phyloP scores from a whole-genome alignment of 2,888 invertebrate species.

The Erynnis tages region DNA sequence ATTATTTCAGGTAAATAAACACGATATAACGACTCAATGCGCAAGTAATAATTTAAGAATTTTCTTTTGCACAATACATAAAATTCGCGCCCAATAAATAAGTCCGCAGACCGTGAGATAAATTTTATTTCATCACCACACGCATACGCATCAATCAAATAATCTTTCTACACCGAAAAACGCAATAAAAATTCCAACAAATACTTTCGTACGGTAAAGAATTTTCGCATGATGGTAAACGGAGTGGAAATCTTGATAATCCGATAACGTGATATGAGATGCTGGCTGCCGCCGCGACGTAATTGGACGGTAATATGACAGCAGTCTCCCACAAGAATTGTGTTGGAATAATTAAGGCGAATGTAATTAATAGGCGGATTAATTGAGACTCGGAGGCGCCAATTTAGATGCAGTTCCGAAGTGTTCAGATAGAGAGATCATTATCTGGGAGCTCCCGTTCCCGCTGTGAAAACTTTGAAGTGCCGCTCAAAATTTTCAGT shows the following conservation, averaged over 20 bases:
- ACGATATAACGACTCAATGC: too few relatives aligned
- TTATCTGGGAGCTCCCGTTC: too few relatives aligned
- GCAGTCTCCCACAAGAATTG: slow-evolving; percentile 21
- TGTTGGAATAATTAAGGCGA: slow-evolving; percentile 16
- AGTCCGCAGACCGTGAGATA: neutral
- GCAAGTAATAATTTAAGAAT: too few relatives aligned
- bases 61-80: neutral
- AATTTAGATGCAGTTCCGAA: slow-evolving; percentile 13
- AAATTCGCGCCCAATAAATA: neutral
- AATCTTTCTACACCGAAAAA: slow-evolving; percentile 13
- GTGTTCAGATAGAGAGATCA: slow-evolving; percentile 8
- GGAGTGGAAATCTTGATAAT: slow-evolving; percentile 22
- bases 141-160: slow-evolving; percentile 11
- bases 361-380: slow-evolving; percentile 22
- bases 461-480: too few relatives aligned
- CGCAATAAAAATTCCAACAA: slow-evolving; percentile 7
- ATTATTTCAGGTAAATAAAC: too few relatives aligned
- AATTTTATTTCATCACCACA: slow-evolving; percentile 7
- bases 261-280: slow-evolving; percentile 7
- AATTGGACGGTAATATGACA: slow-evolving; percentile 22
- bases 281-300: slow-evolving; percentile 9
- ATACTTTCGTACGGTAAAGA: slow-evolving; percentile 16
- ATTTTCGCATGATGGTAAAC: slow-evolving; percentile 17
- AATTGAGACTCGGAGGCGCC: slow-evolving; percentile 13
- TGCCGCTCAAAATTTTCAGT: too few relatives aligned